Percentiles rank a stretch among this genome's conserved stretches.
phyloP scores from a whole-genome alignment of 2,888 invertebrate species.

The Tanypteryx hageni region DNA sequence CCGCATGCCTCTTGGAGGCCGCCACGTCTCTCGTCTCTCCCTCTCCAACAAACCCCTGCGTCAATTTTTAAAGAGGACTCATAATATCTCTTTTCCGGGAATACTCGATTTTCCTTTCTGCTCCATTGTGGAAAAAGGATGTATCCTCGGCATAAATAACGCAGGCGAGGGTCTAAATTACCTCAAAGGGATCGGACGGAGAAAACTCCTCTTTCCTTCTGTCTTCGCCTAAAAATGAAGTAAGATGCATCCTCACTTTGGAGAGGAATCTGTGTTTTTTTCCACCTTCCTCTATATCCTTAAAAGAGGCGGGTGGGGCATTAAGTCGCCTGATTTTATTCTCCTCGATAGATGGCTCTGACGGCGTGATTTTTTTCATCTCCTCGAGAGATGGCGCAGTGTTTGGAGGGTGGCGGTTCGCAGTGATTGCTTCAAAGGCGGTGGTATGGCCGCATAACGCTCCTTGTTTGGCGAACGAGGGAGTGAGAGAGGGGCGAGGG shows the following conservation, averaged over 20 bases:
- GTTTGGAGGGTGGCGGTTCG: neutral
- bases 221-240: neutral
- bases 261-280: neutral
- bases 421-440: neutral
- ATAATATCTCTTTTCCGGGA: neutral
- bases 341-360: neutral
- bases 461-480: too few species aligned
- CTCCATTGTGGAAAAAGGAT: slow-evolving; percentile 26
- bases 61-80: neutral
- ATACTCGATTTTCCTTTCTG: neutral
- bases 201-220: neutral
- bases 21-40: neutral
- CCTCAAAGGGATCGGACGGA: neutral
- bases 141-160: slow-evolving; percentile 8
- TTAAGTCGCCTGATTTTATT: neutral
- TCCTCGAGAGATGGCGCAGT: neutral
- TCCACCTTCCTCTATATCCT: too few species aligned
- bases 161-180: neutral
- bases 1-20: neutral
- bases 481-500: too few species aligned
- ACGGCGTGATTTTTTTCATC: neutral
- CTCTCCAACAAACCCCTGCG: neutral
- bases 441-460: neutral
- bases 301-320: too few species aligned
- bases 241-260: neutral